Evolutionary conservation across 2,888 invertebrate genomes (phyloP).

Genomic region (Odontomyia ornata): DNA sequence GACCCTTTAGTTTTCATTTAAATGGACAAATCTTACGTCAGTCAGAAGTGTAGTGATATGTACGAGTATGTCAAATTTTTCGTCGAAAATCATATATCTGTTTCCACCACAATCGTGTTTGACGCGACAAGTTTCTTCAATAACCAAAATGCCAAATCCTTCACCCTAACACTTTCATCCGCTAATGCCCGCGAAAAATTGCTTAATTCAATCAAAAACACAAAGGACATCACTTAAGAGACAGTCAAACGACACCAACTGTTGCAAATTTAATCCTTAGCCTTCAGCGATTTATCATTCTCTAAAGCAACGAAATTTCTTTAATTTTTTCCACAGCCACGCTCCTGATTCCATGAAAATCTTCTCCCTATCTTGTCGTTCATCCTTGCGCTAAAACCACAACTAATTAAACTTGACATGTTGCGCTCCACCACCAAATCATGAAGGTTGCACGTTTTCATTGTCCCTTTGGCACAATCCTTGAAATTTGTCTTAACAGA

Average conservation of each 20-base stretch:
- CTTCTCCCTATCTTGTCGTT: background rate
- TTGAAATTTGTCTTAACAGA: background rate
- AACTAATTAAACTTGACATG: slow-evolving; percentile 59
- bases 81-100: too few relatives aligned
- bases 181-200: too few relatives aligned
- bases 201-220: too few relatives aligned
- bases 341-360: background rate
- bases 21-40: too few relatives aligned
- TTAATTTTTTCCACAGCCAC: background rate
- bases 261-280: slow-evolving; percentile 47
- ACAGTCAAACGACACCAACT: slow-evolving; percentile 36
- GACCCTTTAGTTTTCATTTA: too few relatives aligned
- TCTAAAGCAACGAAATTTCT: slow-evolving; percentile 52
- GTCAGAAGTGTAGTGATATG: too few relatives aligned
- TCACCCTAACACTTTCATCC: too few relatives aligned
- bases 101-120: too few relatives aligned
- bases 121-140: too few relatives aligned
- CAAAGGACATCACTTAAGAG: slow-evolving; percentile 7
- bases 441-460: slow-evolving; percentile 25
- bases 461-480: background rate
- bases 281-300: slow-evolving; percentile 56
- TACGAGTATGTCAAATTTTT: too few relatives aligned
- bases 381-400: background rate
- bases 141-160: too few relatives aligned
- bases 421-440: slow-evolving; percentile 52